A percentile compares a stretch with the other conserved stretches of the same genome.
phyloP scores from a whole-genome alignment of 2,797 vertebrate genomes.

The Meriones psammophilus region DNA sequence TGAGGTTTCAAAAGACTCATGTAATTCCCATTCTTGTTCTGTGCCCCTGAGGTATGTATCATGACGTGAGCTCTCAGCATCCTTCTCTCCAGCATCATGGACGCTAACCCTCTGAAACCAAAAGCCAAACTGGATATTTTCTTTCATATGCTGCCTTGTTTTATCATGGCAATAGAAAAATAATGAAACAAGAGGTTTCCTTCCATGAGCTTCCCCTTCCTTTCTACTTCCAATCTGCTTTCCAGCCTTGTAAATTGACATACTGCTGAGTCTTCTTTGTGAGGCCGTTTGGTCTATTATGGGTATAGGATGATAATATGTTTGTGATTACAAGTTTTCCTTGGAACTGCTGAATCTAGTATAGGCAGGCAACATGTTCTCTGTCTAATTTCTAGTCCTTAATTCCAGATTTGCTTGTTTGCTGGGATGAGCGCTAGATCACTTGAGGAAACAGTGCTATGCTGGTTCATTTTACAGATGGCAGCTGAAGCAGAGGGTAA shows the following conservation, averaged over 20 bases:
- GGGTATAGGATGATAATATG: neutral
- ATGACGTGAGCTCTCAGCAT: neutral
- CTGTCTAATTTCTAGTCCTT: constrained; percentile 17
- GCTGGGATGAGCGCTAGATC: neutral
- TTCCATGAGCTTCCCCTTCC: neutral
- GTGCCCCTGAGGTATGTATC: neutral
- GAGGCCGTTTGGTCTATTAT: neutral
- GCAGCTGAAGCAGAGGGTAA: neutral
- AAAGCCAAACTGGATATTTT: neutral
- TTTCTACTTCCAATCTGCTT: constrained; percentile 36
- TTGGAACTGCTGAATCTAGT: neutral
- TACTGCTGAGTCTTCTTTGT: neutral
- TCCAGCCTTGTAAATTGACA: constrained; percentile 2
- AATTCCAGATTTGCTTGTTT: neutral
- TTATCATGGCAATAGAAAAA: neutral
- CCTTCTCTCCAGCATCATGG: neutral
- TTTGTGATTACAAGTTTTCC: neutral
- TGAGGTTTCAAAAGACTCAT: neutral
- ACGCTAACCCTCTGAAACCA: neutral
- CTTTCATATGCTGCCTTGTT: neutral
- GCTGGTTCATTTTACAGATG: neutral
- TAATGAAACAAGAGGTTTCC: neutral
- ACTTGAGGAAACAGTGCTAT: neutral
- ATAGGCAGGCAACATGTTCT: neutral
- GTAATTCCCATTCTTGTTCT: neutral